Conservation (phyloP, 2,888 invertebrate genomes). For the Craniophora ligustri region DNA sequence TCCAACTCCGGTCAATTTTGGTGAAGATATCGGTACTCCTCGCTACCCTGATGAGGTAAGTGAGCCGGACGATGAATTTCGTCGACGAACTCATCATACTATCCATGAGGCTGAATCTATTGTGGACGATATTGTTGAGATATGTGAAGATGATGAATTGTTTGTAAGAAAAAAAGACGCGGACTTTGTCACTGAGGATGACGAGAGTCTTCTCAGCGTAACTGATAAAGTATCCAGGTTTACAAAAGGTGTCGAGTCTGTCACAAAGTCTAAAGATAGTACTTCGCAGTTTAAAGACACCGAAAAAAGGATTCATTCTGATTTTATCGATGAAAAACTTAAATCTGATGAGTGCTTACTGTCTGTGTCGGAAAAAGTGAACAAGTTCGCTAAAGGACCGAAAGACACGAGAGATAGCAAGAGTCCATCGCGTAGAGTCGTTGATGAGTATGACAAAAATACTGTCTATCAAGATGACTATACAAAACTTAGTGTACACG, state of each 20-base stretch:
- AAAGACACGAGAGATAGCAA: constrained; percentile 73
- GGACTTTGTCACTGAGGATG: constrained; percentile 76
- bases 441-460: constrained; percentile 85
- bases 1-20: constrained; percentile 90
- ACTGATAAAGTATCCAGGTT: constrained; percentile 88
- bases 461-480: constrained; percentile 86
- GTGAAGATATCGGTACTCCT: constrained; percentile 89
- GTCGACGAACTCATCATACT: constrained; percentile 74
- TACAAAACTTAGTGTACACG: constrained; percentile 89
- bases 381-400: constrained; percentile 89
- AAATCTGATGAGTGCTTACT: constrained; percentile 90
- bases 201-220: constrained; percentile 87
- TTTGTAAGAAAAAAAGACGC: constrained; percentile 75
- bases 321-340: constrained; percentile 83
- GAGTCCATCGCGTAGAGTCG: constrained; percentile 78
- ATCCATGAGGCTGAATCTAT: constrained; percentile 90
- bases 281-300: constrained; percentile 70
- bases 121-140: constrained; percentile 88
- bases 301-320: constrained; percentile 82
- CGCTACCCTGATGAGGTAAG: constrained; percentile 92
- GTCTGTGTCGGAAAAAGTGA: constrained; percentile 91
- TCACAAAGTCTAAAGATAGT: constrained; percentile 69
- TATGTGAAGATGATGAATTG: constrained; percentile 85
- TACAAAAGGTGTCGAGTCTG: constrained; percentile 76
- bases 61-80: constrained; percentile 92